Base-by-base conservation (phyloP, 1,140 invertebrate genomes). In the Drosophila serrata region DNA sequence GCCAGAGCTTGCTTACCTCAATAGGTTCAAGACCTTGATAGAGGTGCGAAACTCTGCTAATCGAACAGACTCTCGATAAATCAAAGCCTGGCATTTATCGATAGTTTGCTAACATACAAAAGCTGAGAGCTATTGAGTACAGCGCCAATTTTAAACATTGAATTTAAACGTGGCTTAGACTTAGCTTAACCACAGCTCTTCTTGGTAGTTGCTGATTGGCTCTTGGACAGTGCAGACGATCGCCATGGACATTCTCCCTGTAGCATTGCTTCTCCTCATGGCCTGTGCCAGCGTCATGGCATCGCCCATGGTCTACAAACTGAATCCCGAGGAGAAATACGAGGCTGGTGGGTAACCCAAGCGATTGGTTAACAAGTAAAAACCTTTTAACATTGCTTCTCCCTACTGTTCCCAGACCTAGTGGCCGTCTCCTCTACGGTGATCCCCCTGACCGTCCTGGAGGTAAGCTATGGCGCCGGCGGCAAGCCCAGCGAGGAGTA, bases 351-450 rank as follows among this genome's bases (percentile, higher is more conserved):
- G 29, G 56, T 61, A 27, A 33, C 27, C 4, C 0, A 5, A n/a
- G 13, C 12, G 9, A 1, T 3, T 17, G 3, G 24, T 6, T 24
- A 17, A 6, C 6, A 5, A 8, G n/a, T n/a, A n/a, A 24, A 2
- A 9, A 4, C 1, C 17, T 3, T 3, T 0, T 3, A 46, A 27
- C 4, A 12, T 24, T 1, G 15, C 9, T 19, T 55, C 31, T 11
- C 8, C 31, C n/a, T n/a, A n/a, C n/a, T n/a, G 80, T 79, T 81
- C 90, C 19, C 43, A 95, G 95, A 95, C 77, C 93, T 95, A 73
- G 93, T 95, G 46, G 93, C 95, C 4, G 94, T 95, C 4, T 95
- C 95, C 0, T 95, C 95, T 1, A 95, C 95, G 0, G 95, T 95
- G 2, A 95, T 95, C 59, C 95, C 95, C 15, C 69, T 95, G 13